phyloP scores from a whole-genome alignment of 2,113 vertebrate species.

The Artemisiospiza belli region DNA sequence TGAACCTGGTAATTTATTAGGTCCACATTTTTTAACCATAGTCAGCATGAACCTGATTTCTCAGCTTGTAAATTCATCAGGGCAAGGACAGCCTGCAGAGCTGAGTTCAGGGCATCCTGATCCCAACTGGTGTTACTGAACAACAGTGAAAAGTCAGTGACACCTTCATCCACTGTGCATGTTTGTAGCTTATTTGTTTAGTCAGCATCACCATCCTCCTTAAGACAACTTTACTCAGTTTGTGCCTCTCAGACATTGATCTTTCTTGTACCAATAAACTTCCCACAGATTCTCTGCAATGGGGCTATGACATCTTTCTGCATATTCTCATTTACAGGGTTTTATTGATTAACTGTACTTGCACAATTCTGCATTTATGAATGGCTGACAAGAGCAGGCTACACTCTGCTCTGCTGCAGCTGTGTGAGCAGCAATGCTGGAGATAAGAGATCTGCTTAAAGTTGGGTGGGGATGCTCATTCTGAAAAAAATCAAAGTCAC shows the following conservation, averaged over 20 bases:
- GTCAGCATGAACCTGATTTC: slow-evolving; percentile 43
- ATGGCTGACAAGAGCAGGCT: neutral
- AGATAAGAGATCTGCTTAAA: neutral
- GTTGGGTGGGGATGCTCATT: neutral
- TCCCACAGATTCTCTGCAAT: neutral
- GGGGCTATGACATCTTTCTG: neutral
- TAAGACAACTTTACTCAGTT: neutral
- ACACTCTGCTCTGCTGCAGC: neutral
- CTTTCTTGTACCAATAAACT: neutral
- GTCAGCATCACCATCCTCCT: neutral
- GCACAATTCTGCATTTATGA: neutral
- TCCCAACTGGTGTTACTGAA: neutral
- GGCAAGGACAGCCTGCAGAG: slow-evolving; percentile 35
- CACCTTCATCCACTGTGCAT: neutral
- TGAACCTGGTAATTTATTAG: slow-evolving; percentile 22
- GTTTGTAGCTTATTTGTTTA: neutral
- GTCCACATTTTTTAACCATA: slow-evolving; percentile 10
- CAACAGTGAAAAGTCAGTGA: neutral
- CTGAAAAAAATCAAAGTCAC: neutral
- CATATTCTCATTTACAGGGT: neutral
- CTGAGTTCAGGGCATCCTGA: slow-evolving; percentile 40
- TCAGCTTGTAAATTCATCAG: slow-evolving; percentile 41
- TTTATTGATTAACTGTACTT: neutral
- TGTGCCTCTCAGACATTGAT: neutral
- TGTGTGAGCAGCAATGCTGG: neutral